A percentile compares a stretch with the other conserved stretches of the same genome.
Evolutionary conservation across 2,797 vertebrate species (phyloP).

Genomic region (Xiphophorus birchmanni): DNA sequence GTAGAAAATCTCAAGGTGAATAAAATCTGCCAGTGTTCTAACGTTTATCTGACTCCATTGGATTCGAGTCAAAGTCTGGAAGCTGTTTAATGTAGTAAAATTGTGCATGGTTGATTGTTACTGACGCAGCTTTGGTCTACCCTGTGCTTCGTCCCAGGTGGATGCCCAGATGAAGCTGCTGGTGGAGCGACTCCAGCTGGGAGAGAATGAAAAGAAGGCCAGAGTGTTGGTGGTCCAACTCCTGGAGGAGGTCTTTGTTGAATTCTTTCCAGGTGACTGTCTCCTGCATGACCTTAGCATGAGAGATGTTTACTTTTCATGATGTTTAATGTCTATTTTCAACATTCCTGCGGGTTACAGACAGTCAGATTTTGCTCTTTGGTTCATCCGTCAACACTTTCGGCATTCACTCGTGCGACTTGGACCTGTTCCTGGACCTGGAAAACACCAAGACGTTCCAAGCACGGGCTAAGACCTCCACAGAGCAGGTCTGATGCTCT

Average conservation of each 20-base stretch:
- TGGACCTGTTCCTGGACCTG: conserved; percentile 91
- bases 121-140: background rate
- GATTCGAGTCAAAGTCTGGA: background rate
- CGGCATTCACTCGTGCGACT: conserved; percentile 88
- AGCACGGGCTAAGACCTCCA: conserved; percentile 65
- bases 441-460: conserved; percentile 86
- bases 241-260: conserved; percentile 89
- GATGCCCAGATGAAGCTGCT: conserved; percentile 85
- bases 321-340: background rate
- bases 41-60: background rate
- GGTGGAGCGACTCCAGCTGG: conserved; percentile 84
- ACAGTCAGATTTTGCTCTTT: conserved; percentile 86
- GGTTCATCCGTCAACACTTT: conserved; percentile 93
- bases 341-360: conserved; percentile 63
- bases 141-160: conserved; percentile 69
- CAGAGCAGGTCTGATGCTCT: conserved; percentile 68
- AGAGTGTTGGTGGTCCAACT: conserved; percentile 85
- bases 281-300: background rate
- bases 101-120: background rate
- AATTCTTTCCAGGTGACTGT: conserved; percentile 90
- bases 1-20: background rate
- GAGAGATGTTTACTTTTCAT: background rate
- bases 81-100: background rate
- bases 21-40: background rate
- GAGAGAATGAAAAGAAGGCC: conserved; percentile 84